A percentile compares a stretch with the other conserved stretches of the same genome.
phyloP scores from a whole-genome alignment of 1,140 invertebrate species.

The Rhagoletis pomonella region DNA sequence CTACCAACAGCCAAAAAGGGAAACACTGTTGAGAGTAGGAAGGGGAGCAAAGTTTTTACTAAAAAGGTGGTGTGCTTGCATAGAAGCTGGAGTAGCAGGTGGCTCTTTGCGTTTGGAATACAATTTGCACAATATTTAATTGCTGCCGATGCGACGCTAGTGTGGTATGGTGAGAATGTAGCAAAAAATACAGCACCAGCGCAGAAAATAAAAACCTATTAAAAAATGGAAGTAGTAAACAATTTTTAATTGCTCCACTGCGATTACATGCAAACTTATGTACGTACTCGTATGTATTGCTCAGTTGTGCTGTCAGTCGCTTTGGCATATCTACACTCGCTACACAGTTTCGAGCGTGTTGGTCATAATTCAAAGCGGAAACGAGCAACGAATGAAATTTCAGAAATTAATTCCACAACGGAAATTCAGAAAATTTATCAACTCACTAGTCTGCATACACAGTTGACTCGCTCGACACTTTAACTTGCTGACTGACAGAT shows the following conservation, averaged over 20 bases:
- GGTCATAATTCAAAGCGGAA: slow-evolving; percentile 36
- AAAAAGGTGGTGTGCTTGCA: not conserved
- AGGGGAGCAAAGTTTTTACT: not conserved
- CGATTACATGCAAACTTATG: not conserved
- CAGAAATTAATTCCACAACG: slow-evolving; percentile 45
- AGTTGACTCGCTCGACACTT: slow-evolving; percentile 20
- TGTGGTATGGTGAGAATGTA: too few relatives aligned
- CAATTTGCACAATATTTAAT: slow-evolving; percentile 23
- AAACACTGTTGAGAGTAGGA: not conserved
- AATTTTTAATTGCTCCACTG: slow-evolving; percentile 47
- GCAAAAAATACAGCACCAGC: too few relatives aligned
- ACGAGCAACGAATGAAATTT: slow-evolving; percentile 34
- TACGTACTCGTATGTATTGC: not conserved
- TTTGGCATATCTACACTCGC: not conserved
- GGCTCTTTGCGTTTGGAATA: not conserved
- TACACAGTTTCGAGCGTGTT: not conserved
- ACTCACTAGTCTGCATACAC: not conserved
- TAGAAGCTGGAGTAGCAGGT: not conserved
- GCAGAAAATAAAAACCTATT: not conserved
- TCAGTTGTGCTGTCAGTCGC: slow-evolving; percentile 25
- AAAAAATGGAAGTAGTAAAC: not conserved
- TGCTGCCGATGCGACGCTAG: not conserved
- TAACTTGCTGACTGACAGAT: slow-evolving; percentile 24
- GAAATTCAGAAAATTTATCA: slow-evolving; percentile 50
- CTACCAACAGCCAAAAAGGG: not conserved